Base-by-base conservation (phyloP, 2,888 invertebrate species). In the Notodromas monacha region DNA sequence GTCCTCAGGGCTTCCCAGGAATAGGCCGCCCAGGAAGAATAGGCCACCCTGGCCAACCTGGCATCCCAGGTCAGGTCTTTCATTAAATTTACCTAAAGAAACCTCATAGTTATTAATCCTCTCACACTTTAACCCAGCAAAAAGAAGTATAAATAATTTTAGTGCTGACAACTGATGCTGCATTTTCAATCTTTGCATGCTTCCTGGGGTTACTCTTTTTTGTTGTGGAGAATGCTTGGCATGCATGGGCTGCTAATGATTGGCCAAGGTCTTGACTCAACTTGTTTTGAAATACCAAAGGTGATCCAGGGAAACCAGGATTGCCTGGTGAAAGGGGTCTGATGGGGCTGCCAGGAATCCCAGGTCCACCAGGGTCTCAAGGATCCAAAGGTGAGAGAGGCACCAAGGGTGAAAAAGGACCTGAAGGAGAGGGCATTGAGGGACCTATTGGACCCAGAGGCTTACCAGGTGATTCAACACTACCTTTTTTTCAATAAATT, bases 401-500 rank as follows among this genome's bases (percentile, higher is more conserved):
- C 11, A 42, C 46, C 8, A 43, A 44, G 34, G 51, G 51, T 26
- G 44, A 46, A 10, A 38, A 45, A 30, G 49, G 54, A 26, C 51
- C 57, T 1, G 63, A 67, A 42, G 76, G 74, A 1, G 49, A 65
- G 3, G 72, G 74, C 1, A 42, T 61, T 11, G 67, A 67, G 40
- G 76, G 76, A 1, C 60, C 63, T 2, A 55, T 60, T 31, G 76
- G 77, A 3, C 60, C 60, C 1, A 55, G 60, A 36, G 76, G 76
- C 27, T 41, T 52, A 32, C 57, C 60, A 49, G 69, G 69, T 64
- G 48, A 21, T n/a, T n/a, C n/a, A n/a, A n/a, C n/a, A n/a, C n/a
- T n/a, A n/a, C n/a, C n/a, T n/a, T n/a, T n/a, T n/a, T n/a, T n/a
- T n/a, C n/a, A n/a, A n/a, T n/a, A n/a, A n/a, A n/a, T n/a, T n/a